Evolutionary conservation across 2,797 vertebrate species (phyloP), one percentile per base, ranked within the genome.

Genomic region (Platalea minor): DNA sequence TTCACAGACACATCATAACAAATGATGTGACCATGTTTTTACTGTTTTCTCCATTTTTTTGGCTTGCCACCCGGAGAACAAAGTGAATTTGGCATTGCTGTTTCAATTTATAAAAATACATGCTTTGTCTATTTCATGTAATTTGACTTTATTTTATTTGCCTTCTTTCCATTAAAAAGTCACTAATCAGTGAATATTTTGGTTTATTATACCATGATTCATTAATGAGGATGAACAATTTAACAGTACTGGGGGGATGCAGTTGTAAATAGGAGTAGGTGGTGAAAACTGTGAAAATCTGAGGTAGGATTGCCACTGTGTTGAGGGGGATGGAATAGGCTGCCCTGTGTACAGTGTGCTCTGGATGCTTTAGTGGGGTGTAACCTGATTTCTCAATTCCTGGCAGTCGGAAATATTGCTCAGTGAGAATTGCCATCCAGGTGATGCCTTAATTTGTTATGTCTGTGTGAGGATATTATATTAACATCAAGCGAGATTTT

Each of bases 41-140:
- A 92, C 61, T 95, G 89, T 85, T 92, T 97, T 96, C 85, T 96
- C 65, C 75, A 11, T 28, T 69, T 93, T 94, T 94, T 96, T 97
- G 93, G 80, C 93, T 94, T 88, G 33, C 68, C 68, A 88, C 72
- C 48, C 77, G 63, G 89, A 96, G 93, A 95, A 96, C 88, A 96
- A 96, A 94, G 73, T 96, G 89, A 97, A 96, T 96, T 97, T 97
- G 93, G 86, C 94, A 90, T 91, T 94, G 48, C 88, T 97, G 68
- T 97, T 97, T 97, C 75, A 94, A 73, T 91, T 91, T 61, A 20
- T 84, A 95, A 92, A 97, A 95, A 63, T 43, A 88, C 19, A 86
- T 94, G 90, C 88, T 95, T 95, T 91, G 72, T 83, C 61, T 75
- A 24, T 97, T 97, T 94, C 35, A 90, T 89, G 91, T 91, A 78